phyloP scores from a whole-genome alignment of 2,888 invertebrate species.

The Julus scandinavius region DNA sequence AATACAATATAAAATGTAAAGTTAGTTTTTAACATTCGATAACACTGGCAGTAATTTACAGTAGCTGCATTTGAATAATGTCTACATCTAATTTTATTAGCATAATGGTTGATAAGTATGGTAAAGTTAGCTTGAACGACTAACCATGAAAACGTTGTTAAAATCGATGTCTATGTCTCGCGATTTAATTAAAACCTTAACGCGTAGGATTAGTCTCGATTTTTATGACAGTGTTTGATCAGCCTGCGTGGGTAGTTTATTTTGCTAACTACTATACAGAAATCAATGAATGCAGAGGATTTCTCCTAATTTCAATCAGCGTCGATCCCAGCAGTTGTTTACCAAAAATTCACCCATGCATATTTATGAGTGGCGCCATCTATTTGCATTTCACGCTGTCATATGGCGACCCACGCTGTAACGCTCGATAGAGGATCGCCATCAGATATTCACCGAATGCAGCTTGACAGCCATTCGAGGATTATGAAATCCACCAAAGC shows the following conservation, averaged over 20 bases:
- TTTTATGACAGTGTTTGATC: not conserved
- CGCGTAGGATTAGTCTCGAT: not conserved
- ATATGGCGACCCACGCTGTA: not conserved
- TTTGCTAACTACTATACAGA: not conserved
- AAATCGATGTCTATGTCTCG: not conserved
- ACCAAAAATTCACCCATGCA: not conserved
- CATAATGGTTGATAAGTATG: not conserved
- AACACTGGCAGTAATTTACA: not conserved
- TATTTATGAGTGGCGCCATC: slow-evolving; percentile 36
- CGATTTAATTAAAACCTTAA: not conserved
- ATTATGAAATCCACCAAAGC: not conserved
- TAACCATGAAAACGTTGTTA: too few species aligned
- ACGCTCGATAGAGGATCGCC: not conserved
- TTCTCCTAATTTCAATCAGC: not conserved
- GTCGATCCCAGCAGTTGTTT: not conserved
- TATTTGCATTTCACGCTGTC: not conserved
- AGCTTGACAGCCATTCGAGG: not conserved
- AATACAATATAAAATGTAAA: too few species aligned
- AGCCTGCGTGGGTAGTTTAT: not conserved
- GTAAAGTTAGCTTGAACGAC: not conserved
- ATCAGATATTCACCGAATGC: not conserved
- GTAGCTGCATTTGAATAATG: not conserved
- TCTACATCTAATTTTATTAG: not conserved
- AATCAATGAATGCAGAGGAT: not conserved
- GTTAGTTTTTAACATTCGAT: too few species aligned